phyloP scores from a whole-genome alignment of 2,797 vertebrate genomes.

The Eulemur rubriventer region DNA sequence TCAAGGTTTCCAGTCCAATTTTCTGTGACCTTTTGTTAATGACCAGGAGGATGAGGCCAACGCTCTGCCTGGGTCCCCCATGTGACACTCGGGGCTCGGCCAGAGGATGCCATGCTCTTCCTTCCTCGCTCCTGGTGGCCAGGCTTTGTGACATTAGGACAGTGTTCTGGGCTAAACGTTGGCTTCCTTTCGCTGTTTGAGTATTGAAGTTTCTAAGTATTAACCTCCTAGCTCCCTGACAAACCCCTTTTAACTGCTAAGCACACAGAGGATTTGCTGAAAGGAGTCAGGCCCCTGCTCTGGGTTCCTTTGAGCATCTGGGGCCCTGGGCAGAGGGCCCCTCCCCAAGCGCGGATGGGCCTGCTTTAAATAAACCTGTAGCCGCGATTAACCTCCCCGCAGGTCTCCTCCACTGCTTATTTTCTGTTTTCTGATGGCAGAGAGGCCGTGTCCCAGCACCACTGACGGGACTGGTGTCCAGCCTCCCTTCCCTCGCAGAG shows the following conservation, averaged over 20 bases:
- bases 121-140: not conserved
- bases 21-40: not conserved
- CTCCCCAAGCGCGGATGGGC: accelerated
- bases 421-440: not conserved
- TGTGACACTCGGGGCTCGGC: accelerated
- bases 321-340: not conserved
- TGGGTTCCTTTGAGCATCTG: accelerated
- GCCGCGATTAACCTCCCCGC: accelerated
- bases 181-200: not conserved
- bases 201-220: accelerated
- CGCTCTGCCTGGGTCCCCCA: accelerated
- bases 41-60: not conserved
- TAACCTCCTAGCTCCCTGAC: not conserved
- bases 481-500: not conserved
- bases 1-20: not conserved
- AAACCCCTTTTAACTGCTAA: not conserved
- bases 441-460: not conserved
- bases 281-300: accelerated
- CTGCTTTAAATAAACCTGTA: no score
- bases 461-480: not conserved
- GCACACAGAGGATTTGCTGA: accelerated
- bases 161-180: not conserved
- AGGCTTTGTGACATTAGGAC: not conserved
- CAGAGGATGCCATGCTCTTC: accelerated
- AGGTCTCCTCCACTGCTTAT: not conserved